Percentiles rank a stretch among this genome's conserved stretches.
phyloP scores from a whole-genome alignment of 2,888 invertebrate species.

The Dynastes maya region DNA sequence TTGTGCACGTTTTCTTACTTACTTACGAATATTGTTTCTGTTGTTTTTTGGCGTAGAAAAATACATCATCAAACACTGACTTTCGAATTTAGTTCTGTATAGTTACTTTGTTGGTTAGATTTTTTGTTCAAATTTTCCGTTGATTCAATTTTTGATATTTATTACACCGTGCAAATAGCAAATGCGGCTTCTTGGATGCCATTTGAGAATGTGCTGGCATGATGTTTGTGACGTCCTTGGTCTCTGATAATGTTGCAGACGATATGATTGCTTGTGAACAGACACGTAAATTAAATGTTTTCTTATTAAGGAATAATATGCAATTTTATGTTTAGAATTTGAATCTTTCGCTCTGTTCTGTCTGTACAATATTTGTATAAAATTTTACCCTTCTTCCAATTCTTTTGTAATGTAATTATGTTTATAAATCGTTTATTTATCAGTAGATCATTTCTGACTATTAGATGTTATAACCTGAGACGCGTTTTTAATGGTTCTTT shows the following conservation, averaged over 20 bases:
- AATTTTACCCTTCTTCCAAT: too few species aligned
- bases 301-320: constrained; percentile 39
- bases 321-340: constrained; percentile 4
- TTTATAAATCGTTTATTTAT: too few species aligned
- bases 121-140: constrained; percentile 24
- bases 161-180: constrained; percentile 57
- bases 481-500: too few species aligned
- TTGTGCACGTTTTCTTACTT: constrained; percentile 57
- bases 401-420: too few species aligned
- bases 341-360: too few species aligned
- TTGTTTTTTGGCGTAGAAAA: constrained; percentile 47
- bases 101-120: constrained; percentile 1
- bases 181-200: not conserved
- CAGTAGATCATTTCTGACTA: too few species aligned
- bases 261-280: constrained; percentile 23
- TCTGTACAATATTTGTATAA: too few species aligned
- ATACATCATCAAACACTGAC: constrained; percentile 54
- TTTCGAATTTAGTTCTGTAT: constrained; percentile 55
- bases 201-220: constrained; percentile 5
- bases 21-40: not conserved
- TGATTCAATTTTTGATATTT: constrained; percentile 45
- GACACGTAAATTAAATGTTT: not conserved
- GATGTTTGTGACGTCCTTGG: not conserved
- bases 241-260: constrained; percentile 1
- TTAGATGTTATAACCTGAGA: too few species aligned